A percentile compares a stretch with the other conserved stretches of the same genome.
phyloP scores from a whole-genome alignment of 2,113 vertebrate species.

The Halcyon malimbica region DNA sequence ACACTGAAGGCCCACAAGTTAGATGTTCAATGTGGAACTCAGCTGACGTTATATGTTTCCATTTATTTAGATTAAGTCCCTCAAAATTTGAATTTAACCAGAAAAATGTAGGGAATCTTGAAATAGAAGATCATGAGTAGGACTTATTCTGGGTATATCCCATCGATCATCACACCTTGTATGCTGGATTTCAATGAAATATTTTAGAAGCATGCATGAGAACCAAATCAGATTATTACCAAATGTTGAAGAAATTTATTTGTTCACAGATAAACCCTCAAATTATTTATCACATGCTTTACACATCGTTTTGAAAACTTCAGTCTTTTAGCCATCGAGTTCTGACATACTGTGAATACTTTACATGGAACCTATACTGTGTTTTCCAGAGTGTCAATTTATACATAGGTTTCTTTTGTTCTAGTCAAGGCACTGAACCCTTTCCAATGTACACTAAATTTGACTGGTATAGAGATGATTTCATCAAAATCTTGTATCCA shows the following conservation, averaged over 20 bases:
- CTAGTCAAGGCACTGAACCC: fast-evolving
- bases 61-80: neutral
- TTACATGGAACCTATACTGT: neutral
- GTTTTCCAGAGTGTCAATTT: neutral
- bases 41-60: neutral
- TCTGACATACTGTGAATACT: neutral
- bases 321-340: neutral
- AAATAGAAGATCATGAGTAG: neutral
- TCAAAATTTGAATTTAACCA: neutral
- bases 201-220: neutral
- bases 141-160: neutral
- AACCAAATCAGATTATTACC: neutral
- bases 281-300: neutral
- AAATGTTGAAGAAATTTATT: neutral
- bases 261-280: neutral
- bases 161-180: neutral
- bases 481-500: neutral
- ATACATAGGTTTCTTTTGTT: neutral
- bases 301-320: neutral
- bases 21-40: neutral
- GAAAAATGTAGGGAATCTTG: neutral
- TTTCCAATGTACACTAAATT: neutral
- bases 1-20: neutral
- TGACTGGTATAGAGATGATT: neutral
- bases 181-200: neutral